Conservation (phyloP, 2,888 invertebrate species). For the Tolmerus cingulatus region DNA sequence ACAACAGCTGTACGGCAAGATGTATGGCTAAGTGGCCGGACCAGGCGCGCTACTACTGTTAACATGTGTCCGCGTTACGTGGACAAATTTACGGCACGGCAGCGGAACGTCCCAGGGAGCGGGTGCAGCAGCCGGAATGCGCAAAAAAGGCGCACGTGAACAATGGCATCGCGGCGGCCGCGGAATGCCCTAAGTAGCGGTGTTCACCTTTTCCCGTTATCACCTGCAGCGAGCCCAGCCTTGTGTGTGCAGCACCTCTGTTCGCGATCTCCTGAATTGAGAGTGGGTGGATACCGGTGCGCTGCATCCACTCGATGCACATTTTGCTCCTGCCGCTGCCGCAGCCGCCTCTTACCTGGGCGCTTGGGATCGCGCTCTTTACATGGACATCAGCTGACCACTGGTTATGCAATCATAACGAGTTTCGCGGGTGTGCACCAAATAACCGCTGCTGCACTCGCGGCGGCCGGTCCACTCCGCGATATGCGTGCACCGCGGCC, state of each 20-base stretch:
- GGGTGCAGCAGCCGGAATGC: conserved; percentile 14
- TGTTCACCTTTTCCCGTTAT: conserved; percentile 44
- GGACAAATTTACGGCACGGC: conserved; percentile 34
- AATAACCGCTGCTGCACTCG: conserved; percentile 13
- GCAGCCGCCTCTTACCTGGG: not conserved
- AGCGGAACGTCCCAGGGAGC: not conserved
- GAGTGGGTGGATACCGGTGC: conserved; percentile 42
- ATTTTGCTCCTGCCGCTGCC: not conserved
- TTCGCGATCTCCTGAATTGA: not conserved
- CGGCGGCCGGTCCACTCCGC: not conserved
- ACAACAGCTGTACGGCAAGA: conserved; percentile 33
- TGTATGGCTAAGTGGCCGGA: conserved; percentile 29
- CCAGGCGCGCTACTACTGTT: conserved; percentile 19
- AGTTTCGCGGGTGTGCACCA: conserved; percentile 37
- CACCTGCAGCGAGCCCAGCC: conserved; percentile 37
- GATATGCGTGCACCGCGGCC: conserved; percentile 38
- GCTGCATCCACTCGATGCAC: conserved; percentile 2
- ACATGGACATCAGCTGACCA: conserved; percentile 16
- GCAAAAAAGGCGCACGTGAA: conserved; percentile 19
- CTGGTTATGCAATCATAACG: conserved; percentile 37
- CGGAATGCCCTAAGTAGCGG: conserved; percentile 44
- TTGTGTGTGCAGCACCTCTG: not conserved
- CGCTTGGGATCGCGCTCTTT: not conserved
- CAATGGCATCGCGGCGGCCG: conserved; percentile 13
- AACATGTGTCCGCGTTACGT: conserved; percentile 38